Percentiles rank a stretch among this genome's conserved stretches.
Conservation (phyloP, 2,888 invertebrate genomes). For the Amphimallon solstitiale region DNA sequence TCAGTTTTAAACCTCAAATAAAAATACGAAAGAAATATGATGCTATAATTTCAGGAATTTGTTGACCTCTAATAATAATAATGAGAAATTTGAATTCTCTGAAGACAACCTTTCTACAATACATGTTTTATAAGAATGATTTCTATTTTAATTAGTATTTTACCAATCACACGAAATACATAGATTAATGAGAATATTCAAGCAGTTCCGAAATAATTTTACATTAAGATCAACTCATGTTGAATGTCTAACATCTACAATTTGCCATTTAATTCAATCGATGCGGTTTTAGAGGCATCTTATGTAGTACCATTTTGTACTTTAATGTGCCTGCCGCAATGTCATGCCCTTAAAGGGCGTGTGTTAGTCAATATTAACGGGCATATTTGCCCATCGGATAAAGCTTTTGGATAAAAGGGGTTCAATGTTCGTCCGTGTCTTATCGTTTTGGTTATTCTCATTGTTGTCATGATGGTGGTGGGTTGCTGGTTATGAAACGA, state of each 20-base stretch:
- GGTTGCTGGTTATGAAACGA: not conserved
- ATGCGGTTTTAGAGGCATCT: conserved; percentile 4
- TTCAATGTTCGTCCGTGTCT: conserved; percentile 8
- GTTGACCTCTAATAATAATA: too few relatives aligned
- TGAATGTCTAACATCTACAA: not conserved
- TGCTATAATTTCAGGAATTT: too few relatives aligned
- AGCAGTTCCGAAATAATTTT: too few relatives aligned
- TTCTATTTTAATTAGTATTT: too few relatives aligned
- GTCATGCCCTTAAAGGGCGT: not conserved
- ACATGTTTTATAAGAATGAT: too few relatives aligned
- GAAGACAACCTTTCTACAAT: too few relatives aligned
- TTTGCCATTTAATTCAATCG: conserved; percentile 22
- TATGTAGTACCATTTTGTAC: not conserved
- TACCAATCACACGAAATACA: too few relatives aligned
- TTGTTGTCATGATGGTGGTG: conserved; percentile 2
- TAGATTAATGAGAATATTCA: too few relatives aligned
- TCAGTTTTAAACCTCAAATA: too few relatives aligned
- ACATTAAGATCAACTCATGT: too few relatives aligned
- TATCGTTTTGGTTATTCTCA: not conserved
- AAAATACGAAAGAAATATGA: too few relatives aligned
- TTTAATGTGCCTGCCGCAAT: not conserved
- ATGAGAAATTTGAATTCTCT: too few relatives aligned
- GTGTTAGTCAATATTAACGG: conserved; percentile 12
- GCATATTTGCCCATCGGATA: not conserved
- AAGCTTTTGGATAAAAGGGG: conserved; percentile 13